Evolutionary conservation across 2,888 invertebrate genomes (phyloP).

Genomic region (Pseudococcus jackbeardsleyi): DNA sequence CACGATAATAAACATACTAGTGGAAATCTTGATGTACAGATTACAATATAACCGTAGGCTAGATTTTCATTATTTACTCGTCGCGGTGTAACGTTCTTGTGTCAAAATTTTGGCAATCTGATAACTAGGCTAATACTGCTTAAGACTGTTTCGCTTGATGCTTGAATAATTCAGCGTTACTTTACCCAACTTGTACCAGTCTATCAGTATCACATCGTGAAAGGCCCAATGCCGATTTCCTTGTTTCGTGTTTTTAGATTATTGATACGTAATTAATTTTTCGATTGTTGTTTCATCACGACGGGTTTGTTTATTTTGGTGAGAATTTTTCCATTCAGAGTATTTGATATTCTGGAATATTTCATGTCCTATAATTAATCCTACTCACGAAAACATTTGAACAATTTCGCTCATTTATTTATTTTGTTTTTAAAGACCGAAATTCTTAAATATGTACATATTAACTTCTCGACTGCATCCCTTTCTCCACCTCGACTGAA

Average conservation of each 20-base stretch:
- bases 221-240: not conserved
- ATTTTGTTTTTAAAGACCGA: not conserved
- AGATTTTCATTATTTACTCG: slow-evolving; percentile 36
- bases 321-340: too few species aligned
- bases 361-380: too few species aligned
- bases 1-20: not conserved
- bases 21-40: not conserved
- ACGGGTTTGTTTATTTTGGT: too few species aligned
- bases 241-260: not conserved
- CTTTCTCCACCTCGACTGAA: not conserved
- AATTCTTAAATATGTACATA: not conserved
- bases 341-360: too few species aligned
- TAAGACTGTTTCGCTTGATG: not conserved
- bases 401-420: too few species aligned
- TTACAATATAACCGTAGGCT: slow-evolving; percentile 14
- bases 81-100: slow-evolving; percentile 5
- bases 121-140: not conserved
- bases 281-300: not conserved
- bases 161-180: slow-evolving; percentile 12
- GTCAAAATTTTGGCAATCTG: slow-evolving; percentile 44
- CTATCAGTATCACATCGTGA: not conserved
- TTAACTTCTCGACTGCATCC: not conserved
- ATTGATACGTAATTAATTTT: not conserved
- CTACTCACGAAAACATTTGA: too few species aligned
- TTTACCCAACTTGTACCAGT: not conserved